Conservation (phyloP, 2,888 invertebrate species). For the Buathra laborator region DNA sequence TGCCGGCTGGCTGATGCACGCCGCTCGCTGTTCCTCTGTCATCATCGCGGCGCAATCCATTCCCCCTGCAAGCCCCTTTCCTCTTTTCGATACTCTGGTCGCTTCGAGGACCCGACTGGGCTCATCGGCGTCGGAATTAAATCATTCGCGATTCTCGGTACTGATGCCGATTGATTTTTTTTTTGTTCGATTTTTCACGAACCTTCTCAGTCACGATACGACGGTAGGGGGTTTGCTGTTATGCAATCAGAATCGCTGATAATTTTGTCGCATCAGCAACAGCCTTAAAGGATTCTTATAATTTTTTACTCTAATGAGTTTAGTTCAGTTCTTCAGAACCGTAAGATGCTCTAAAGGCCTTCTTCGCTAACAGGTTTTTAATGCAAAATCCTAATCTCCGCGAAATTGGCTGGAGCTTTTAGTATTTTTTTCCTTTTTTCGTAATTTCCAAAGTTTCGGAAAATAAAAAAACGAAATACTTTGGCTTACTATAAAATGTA, state of each 20-base stretch:
- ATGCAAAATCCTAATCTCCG: conserved; percentile 44
- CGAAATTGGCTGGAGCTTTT: conserved; percentile 41
- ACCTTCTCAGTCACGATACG: conserved; percentile 46
- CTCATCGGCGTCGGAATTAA: conserved; percentile 69
- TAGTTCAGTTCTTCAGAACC: conserved; percentile 23
- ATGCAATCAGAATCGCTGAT: conserved; percentile 6
- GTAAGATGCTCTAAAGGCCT: conserved; percentile 37
- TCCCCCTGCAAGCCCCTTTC: conserved; percentile 23
- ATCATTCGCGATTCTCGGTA: conserved; percentile 71
- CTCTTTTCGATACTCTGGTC: conserved; percentile 34
- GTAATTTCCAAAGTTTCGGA: background rate
- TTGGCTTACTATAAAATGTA: conserved; percentile 5
- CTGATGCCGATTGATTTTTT: conserved; percentile 60
- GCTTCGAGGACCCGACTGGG: conserved; percentile 11
- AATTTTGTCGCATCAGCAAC: conserved; percentile 52
- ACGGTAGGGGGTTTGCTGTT: conserved; percentile 38
- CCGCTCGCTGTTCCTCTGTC: conserved; percentile 56
- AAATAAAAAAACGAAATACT: conserved; percentile 2
- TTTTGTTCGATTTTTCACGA: conserved; percentile 1
- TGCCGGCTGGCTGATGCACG: conserved; percentile 58
- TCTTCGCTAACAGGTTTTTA: conserved; percentile 30
- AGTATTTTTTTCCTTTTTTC: background rate
- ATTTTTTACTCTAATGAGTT: conserved; percentile 36
- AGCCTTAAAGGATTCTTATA: conserved; percentile 36
- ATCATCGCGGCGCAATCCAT: conserved; percentile 61